Evolutionary conservation across 2,797 vertebrate genomes (phyloP), one percentile per base, ranked within the genome.

Genomic region (Gouania willdenowi): DNA sequence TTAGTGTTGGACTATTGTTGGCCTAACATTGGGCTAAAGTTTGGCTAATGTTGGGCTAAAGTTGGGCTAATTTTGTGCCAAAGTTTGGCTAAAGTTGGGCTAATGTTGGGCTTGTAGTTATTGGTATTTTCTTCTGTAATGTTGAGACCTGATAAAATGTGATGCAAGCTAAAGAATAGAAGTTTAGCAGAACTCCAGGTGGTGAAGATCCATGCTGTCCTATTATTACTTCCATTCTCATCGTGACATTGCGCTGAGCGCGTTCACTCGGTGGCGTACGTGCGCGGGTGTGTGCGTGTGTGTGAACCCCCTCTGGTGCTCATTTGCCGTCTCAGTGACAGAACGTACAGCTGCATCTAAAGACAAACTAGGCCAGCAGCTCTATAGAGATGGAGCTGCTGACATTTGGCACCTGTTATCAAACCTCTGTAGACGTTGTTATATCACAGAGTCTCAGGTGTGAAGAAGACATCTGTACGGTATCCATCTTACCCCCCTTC

Each of bases 281-380:
- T 26, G 43, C 47, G 38, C 23, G 10, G 38, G 18, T 7, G 12
- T 39, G 13, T 17, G 41, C 32, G 46, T 41, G 27, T 26, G 17
- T 34, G 11, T 33, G 35, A 60, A 64, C 26, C 69, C 76, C 74
- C 75, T 61, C 30, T 35, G 75, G 77, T 73, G 54, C 79, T 69
- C 83, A 82, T 85, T 82, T 83, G 69, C 66, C 35, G 40, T 62
- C 35, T 68, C 51, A 51, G 55, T 78, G 71, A 71, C 68, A 63
- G 63, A 63, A 52, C 46, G 51, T 78, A 68, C 67, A 75, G 73
- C 74, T 79, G 78, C 63, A 80, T 77, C 50, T 79, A 59, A 77
- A 65, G 41, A 66, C 64, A 75, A 83, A 79, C 59, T 83, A 82
- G 82, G 81, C 64, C 82, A 76, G 21, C 54, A 59, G 48, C 70